Conservation (phyloP, 2,113 vertebrate genomes). For the Catharus minimus region DNA sequence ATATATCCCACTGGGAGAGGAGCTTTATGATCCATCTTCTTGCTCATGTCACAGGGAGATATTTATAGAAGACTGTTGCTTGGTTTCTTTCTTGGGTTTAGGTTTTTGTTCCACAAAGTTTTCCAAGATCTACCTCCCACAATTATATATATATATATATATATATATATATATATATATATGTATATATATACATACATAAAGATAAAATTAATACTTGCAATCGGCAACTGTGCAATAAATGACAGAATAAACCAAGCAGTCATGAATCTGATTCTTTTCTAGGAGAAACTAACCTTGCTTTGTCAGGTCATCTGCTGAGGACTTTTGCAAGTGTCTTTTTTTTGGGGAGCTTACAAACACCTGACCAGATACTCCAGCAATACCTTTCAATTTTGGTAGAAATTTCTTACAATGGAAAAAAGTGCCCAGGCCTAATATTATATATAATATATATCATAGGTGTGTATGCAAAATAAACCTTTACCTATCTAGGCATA, state of each 20-base stretch:
- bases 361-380: not conserved
- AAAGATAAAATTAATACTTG: not conserved
- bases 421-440: not conserved
- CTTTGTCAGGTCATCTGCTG: not conserved
- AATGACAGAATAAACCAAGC: not conserved
- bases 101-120: not conserved
- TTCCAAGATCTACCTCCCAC: not conserved
- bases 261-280: not conserved
- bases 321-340: not conserved
- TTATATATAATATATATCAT: not conserved
- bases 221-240: not conserved
- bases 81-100: not conserved
- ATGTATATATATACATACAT: no score
- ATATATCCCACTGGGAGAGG: not conserved
- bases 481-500: not conserved
- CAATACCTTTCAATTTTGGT: not conserved
- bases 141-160: not conserved
- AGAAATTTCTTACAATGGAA: not conserved
- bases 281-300: not conserved
- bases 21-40: not conserved
- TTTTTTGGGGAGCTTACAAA: not conserved
- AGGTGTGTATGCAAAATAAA: not conserved
- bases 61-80: not conserved
- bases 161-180: not conserved
- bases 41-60: accelerated